Percentiles rank a stretch among this genome's conserved stretches.
Evolutionary conservation across 2,888 invertebrate species (phyloP).

Genomic region (Heliconius sara): DNA sequence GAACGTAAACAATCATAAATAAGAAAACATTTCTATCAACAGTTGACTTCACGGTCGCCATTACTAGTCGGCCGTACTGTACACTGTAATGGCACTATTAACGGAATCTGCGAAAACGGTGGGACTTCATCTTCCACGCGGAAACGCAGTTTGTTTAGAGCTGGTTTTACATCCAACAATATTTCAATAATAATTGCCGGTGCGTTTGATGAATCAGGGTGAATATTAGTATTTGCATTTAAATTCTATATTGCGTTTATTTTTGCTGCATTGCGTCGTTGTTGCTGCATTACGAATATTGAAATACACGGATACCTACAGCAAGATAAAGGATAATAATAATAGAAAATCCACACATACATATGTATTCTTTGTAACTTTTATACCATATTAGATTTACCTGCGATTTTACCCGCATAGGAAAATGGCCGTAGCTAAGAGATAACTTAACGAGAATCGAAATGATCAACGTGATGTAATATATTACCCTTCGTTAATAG

Average conservation of each 20-base stretch:
- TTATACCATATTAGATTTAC: too few species aligned
- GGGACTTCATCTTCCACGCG: conserved; percentile 36
- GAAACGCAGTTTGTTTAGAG: conserved; percentile 41
- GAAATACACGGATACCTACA: too few species aligned
- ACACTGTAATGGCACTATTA: conserved; percentile 39
- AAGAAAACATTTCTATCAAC: too few species aligned
- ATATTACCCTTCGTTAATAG: too few species aligned
- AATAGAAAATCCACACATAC: too few species aligned
- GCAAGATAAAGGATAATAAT: too few species aligned
- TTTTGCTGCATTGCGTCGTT: not conserved
- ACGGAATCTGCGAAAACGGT: conserved; percentile 36
- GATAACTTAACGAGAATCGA: too few species aligned
- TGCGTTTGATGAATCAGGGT: conserved; percentile 29
- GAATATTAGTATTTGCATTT: conserved; percentile 24
- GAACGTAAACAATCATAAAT: too few species aligned
- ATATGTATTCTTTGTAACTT: too few species aligned
- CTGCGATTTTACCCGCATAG: too few species aligned
- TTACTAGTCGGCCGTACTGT: not conserved
- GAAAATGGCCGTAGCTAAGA: too few species aligned
- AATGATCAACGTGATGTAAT: too few species aligned
- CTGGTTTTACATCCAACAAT: conserved; percentile 39
- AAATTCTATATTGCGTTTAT: not conserved
- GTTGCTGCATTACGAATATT: not conserved
- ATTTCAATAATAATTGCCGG: conserved; percentile 44
- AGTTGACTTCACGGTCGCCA: not conserved